Base-by-base conservation (phyloP, 2,113 vertebrate genomes). In the Atractosteus spatula region DNA sequence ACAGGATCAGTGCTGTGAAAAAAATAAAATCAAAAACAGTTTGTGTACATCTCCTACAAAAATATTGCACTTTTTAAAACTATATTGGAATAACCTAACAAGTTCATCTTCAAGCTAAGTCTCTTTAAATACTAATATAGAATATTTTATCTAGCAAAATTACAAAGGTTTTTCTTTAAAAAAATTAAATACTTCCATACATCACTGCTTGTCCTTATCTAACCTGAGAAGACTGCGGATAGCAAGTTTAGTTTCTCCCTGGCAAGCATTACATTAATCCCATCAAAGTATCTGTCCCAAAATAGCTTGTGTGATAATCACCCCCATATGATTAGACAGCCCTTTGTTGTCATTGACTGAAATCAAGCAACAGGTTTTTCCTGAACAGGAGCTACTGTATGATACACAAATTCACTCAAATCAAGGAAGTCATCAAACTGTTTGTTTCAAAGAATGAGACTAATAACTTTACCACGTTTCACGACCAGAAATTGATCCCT, bases 61-160 rank as follows among this genome's bases (percentile, higher is more conserved):
- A 91, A 88, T 89, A 90, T 92, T 92, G 92, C 90, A 92, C 84
- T 85, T 90, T 69, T 77, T 74, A 71, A 29, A 80, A 86, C 82
- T 86, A 84, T 76, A 80, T 80, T 82, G 73, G 82, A 88, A 84
- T 84, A 84, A 81, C 82, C 80, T 81, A 73, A 74, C 69, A 70
- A 70, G 57, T 75, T 45, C 16, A 67, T 55, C 63, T 55, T 62
- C 51, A n/a, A 61, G 62, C 51, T 72, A 75, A 7, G 10, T 43
- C 57, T 72, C 42, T 77, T 85, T 82, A 87, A 89, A 89, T 83
- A 85, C 44, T 56, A 76, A 76, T 56, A 78, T 72, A 82, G 68
- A 84, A 72, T 66, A 14, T 79, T 68, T 74, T 41, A 59, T n/a
- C 57, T 66, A 71, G 78, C 63, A 74, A 81, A 71, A 78, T 64